These are phyloP conservation scores for Halcyon badia DNA, from an alignment of 2,797 vertebrate species.

Conservation along the genomic window DNA sequence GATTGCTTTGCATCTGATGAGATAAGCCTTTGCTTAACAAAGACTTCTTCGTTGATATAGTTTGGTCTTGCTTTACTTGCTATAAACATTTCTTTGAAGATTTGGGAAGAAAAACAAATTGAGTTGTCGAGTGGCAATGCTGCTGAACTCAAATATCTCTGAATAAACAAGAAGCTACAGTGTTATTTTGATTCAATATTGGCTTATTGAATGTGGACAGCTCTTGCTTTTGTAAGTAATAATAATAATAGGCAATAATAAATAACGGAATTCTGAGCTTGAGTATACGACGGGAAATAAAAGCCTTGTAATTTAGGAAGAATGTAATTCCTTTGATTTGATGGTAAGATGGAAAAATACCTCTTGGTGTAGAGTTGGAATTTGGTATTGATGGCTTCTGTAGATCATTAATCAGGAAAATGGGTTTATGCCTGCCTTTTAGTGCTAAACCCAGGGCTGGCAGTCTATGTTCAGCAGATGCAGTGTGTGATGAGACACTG, in stretches of 20 bases:
- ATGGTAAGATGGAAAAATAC: not conserved
- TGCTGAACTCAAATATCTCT: conserved; percentile 40
- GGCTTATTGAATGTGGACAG: not conserved
- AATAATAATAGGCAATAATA: not conserved
- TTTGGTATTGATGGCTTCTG: conserved; percentile 64
- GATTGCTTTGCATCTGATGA: conserved; percentile 65
- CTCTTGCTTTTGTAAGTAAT: not conserved
- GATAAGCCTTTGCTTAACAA: conserved; percentile 65
- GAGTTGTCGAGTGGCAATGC: not conserved
- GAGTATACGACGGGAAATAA: not conserved
- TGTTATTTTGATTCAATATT: not conserved
- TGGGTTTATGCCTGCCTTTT: conserved; percentile 25
- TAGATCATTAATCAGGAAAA: conserved; percentile 71
- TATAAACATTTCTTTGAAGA: conserved; percentile 71
- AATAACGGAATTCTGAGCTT: not conserved
- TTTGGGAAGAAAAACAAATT: conserved; percentile 51
- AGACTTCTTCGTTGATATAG: conserved; percentile 53
- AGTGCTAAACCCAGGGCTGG: not conserved
- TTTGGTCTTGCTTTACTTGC: conserved; percentile 43
- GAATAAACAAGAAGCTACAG: conserved; percentile 35
- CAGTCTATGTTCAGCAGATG: not conserved
- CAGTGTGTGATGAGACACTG: not conserved
- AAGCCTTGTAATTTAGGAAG: not conserved
- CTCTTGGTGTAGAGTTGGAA: conserved; percentile 43
- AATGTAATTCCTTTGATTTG: not conserved